A percentile compares a stretch with the other conserved stretches of the same genome.
Conservation (phyloP, 2,797 vertebrate genomes). For the Smutsia temminckii region DNA sequence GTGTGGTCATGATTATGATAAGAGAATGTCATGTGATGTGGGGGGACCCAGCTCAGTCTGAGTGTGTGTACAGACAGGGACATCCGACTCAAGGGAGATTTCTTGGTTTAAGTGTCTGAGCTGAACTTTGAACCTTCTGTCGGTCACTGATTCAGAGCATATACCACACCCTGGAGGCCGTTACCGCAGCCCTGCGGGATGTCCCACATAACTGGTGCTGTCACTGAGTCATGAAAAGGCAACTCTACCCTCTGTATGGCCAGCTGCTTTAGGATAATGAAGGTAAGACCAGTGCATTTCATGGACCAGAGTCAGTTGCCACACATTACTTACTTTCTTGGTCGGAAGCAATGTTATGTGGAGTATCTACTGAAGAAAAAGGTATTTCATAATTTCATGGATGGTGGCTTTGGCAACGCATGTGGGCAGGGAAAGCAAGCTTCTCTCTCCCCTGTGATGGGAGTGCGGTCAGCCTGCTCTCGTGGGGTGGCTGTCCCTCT, state of each 20-base stretch:
- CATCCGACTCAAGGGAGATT: background rate
- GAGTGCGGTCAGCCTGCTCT: rapidly evolving
- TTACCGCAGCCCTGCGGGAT: background rate
- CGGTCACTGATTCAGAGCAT: background rate
- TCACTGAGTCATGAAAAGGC: background rate
- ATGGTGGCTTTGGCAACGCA: background rate
- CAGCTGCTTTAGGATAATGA: background rate
- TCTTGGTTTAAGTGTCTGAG: background rate
- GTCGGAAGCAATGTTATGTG: background rate
- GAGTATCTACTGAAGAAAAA: background rate
- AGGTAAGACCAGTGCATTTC: background rate
- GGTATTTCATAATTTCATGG: background rate
- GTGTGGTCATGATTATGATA: background rate
- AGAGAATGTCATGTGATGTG: no score
- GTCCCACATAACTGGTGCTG: no score
- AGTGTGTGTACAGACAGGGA: background rate
- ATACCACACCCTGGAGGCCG: background rate
- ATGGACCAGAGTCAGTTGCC: background rate
- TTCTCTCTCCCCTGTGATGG: no score
- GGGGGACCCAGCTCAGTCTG: no score
- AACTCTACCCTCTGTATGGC: background rate
- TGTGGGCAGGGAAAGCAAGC: background rate
- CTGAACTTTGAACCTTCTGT: background rate
- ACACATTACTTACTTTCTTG: background rate
- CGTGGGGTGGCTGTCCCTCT: background rate